Evolutionary conservation across 2,113 vertebrate genomes (phyloP).

Genomic region (Orcinus orca): DNA sequence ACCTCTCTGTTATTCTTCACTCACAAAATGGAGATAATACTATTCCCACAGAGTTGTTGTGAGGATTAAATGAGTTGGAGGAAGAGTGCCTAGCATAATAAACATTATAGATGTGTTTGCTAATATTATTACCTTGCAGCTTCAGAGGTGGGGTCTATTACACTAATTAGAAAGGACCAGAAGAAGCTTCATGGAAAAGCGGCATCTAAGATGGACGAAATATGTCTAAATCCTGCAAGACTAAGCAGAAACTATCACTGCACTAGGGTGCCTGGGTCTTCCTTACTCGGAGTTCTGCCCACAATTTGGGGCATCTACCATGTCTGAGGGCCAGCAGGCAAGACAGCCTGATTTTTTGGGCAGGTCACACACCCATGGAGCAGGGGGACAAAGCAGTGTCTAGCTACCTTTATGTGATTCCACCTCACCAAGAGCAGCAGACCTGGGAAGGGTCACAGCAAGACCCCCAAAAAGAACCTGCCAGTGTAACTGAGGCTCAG

Average conservation of each 20-base stretch:
- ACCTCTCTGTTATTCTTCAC: background rate
- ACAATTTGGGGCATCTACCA: background rate
- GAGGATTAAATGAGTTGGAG: background rate
- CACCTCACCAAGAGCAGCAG: background rate
- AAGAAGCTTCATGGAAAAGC: background rate
- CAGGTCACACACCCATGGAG: background rate
- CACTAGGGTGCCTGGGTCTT: background rate
- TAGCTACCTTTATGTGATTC: background rate
- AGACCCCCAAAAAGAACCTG: background rate
- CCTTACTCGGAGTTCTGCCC: background rate
- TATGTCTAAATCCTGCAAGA: background rate
- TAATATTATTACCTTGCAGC: background rate
- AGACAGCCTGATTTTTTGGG: background rate
- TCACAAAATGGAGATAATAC: background rate
- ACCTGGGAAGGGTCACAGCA: background rate
- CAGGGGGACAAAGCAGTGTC: background rate
- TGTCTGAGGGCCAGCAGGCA: background rate
- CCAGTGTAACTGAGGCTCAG: background rate
- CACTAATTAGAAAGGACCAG: background rate
- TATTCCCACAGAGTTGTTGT: background rate
- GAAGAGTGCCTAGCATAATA: background rate
- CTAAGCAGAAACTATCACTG: background rate
- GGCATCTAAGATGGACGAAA: background rate
- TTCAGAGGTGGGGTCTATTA: background rate
- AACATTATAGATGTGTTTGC: background rate